Base-by-base conservation (phyloP, 2,888 invertebrate species). In the Eupithecia centaureata region DNA sequence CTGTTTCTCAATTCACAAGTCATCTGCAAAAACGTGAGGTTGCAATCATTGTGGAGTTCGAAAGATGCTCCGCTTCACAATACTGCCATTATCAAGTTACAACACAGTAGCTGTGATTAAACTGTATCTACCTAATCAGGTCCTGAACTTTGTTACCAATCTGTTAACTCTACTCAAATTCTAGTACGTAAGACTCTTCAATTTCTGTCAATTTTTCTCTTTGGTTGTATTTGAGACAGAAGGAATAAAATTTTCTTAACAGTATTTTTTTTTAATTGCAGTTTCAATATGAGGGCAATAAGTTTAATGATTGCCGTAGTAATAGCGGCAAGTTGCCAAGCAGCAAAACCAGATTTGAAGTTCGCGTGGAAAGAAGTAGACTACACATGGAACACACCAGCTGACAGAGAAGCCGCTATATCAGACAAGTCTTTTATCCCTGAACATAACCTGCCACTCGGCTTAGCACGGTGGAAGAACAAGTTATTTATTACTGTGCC, bases 311-410 rank as follows among this genome's bases (percentile, higher is more conserved):
- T 87, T 72, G 85, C 81, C 68, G 75, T 91, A 25, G 80, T 87
- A 64, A 80, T 83, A 72, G 77, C 82, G 57, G 76, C 88, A 35
- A 76, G 83, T 47, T 89, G 89, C 73, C 78, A 86, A 70, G 87
- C 90, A 38, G 94, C 92, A 10, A 93, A 94, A 72, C 91, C 96
- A 47, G 91, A 95, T 65, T 94, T 96, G 76, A 92, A 94, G 65
- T 96, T 95, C 82, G 94, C 94, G 25, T 96, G 97, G 96, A 96
- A 96, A 72, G 92, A 95, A 79, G 80, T 96, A 57, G 94, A 94
- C 69, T 96, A 94, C 84, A 92, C 91, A 51, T 96, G 96, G 96
- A 95, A 96, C 27, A 93, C 90, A 54, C 92, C 94, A 15, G 93
- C 94, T 68, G 94, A 93, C 51, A 93, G 94, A 77, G 93, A 94